Evolutionary conservation across 2,113 vertebrate genomes (phyloP), one percentile per base, ranked within the genome.

Genomic region (Notothenia rossii): DNA sequence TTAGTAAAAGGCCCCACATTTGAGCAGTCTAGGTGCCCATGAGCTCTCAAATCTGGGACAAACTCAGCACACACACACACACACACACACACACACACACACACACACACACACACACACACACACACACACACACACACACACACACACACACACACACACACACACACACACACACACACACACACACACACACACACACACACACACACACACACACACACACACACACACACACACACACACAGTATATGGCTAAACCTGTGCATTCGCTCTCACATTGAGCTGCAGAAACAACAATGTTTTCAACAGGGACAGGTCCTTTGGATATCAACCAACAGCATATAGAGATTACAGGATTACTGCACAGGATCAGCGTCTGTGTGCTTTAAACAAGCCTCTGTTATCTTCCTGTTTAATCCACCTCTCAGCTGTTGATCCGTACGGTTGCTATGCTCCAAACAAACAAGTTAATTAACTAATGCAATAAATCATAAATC

Each of bases 181-280:
- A 66, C 10, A n/a, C 22, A 33, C 5, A 66, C 10, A n/a, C 36
- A 25, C n/a, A 45, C 6, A 12, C 10, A 29, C 10, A 29, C 40
- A 66, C 63, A n/a, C 79, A 55, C 64, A 20, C 2, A 25, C 36
- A 40, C 36, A 45, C 43, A 15, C 18, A 63, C 61, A 46, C 80
- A 77, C 63, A 46, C 8, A 53, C 60, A 71, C 55, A 64, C 50
- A n/a, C 15, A 72, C 15, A 40, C 65, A 36, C 33, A 46, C 1
- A 40, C 22, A 33, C 5, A 66, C 10, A 20, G 1, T 1, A 25
- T 25, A 56, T 56, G 54, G 18, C 54, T 12, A 1, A 22, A 20
- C 10, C 2, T 2, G 45, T 54, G 29, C 22, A 36, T 7, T 18
- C 29, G 18, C n/a, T 73, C 18, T 29, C 50, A 49, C 17, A 66